These are phyloP conservation scores for Homarus americanus DNA, from an alignment of 1,140 invertebrate genomes.

Conservation along the genomic window DNA sequence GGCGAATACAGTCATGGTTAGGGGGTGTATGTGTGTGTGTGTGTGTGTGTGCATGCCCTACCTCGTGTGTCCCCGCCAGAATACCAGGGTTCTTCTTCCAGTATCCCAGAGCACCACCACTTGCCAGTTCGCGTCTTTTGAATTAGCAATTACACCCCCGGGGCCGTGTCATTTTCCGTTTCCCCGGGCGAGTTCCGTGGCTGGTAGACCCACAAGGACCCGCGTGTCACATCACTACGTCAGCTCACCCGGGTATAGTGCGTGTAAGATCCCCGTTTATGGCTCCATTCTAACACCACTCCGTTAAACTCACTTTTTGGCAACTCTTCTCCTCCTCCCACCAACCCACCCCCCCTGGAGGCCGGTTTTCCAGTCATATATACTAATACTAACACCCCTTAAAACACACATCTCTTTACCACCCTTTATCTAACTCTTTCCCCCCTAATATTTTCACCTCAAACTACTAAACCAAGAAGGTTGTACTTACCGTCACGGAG, in stretches of 20 bases:
- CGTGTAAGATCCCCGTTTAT: too few relatives aligned
- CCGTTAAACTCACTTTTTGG: neutral
- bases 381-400: neutral
- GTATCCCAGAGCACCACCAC: too few relatives aligned
- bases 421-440: neutral
- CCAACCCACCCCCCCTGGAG: neutral
- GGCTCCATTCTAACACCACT: too few relatives aligned
- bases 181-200: too few relatives aligned
- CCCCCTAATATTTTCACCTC: neutral
- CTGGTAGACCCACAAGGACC: too few relatives aligned
- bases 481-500: too few relatives aligned
- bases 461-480: too few relatives aligned
- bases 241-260: too few relatives aligned
- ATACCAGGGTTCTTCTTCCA: neutral
- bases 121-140: neutral
- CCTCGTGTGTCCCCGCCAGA: neutral
- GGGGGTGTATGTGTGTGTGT: too few relatives aligned
- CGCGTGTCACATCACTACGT: too few relatives aligned
- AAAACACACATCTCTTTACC: neutral
- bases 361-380: slow-evolving; percentile 3
- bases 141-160: neutral
- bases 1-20: too few relatives aligned
- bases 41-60: too few relatives aligned
- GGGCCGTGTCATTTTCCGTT: neutral
- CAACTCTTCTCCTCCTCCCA: neutral